phyloP scores from a whole-genome alignment of 1,140 invertebrate species.

The Pogonomyrmex californicus region DNA sequence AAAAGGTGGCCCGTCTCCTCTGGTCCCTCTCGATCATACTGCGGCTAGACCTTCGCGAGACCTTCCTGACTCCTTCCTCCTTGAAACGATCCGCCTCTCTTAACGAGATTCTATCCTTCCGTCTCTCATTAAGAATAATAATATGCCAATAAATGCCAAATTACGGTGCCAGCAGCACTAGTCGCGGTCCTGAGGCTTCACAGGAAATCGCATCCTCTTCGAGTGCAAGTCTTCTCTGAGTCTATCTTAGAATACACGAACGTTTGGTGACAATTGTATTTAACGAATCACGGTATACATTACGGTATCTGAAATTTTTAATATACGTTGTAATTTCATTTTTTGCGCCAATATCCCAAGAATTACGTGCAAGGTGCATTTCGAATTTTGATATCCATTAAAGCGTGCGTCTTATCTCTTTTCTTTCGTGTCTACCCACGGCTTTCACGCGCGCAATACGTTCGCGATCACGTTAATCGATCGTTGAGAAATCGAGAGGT shows the following conservation, averaged over 20 bases:
- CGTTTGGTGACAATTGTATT: not conserved
- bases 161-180: conserved; percentile 74
- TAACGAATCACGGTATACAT: not conserved
- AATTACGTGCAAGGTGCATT: not conserved
- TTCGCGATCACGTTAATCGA: conserved; percentile 68
- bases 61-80: conserved; percentile 13
- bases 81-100: conserved; percentile 81
- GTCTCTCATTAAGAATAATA: conserved; percentile 85
- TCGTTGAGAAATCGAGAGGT: conserved; percentile 63
- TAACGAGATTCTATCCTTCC: conserved; percentile 86
- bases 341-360: not conserved
- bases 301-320: not conserved
- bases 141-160: conserved; percentile 84
- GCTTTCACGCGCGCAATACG: conserved; percentile 52
- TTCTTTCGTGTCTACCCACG: not conserved
- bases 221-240: not conserved
- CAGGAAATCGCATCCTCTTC: conserved; percentile 39
- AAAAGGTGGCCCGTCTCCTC: conserved; percentile 38
- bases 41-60: not conserved
- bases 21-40: not conserved
- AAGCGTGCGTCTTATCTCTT: conserved; percentile 27
- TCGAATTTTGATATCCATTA: not conserved
- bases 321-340: not conserved
- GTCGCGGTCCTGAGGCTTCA: conserved; percentile 29
- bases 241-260: not conserved